Evolutionary conservation across 2,888 invertebrate genomes (phyloP).

Genomic region (Apocheima hispidaria): DNA sequence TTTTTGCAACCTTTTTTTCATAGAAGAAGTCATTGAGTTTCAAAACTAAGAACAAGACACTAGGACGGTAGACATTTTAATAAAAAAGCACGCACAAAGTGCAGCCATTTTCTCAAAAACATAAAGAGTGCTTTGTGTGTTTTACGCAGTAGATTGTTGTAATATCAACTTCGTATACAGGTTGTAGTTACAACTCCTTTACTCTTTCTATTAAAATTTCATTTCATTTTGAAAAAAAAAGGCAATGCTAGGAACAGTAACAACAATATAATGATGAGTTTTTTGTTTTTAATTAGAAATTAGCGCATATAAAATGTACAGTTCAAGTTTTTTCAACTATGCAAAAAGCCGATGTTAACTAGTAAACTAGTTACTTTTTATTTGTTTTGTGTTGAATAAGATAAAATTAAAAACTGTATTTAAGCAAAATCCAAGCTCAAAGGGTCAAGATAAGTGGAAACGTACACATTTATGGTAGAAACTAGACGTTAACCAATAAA

Average conservation of each 20-base stretch:
- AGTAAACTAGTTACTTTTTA: too few relatives aligned
- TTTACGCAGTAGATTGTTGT: neutral
- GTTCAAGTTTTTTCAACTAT: neutral
- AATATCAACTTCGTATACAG: too few relatives aligned
- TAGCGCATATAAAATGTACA: neutral
- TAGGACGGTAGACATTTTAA: too few relatives aligned
- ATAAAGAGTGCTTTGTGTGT: neutral
- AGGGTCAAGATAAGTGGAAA: neutral
- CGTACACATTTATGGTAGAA: too few relatives aligned
- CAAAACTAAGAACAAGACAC: too few relatives aligned
- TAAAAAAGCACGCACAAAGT: neutral
- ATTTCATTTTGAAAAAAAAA: neutral
- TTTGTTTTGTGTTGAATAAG: neutral
- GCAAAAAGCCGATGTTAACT: neutral
- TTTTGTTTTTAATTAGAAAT: neutral
- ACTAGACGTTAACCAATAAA: too few relatives aligned
- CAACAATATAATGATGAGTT: neutral
- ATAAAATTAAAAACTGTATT: neutral
- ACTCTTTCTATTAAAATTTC: neutral
- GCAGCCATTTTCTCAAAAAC: neutral
- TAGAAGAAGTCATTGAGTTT: too few relatives aligned
- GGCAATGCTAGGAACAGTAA: neutral
- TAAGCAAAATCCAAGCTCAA: neutral
- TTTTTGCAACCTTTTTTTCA: too few relatives aligned
- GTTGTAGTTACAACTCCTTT: neutral